Base-by-base conservation (phyloP, 35 echinoderm and acorn worm species). In the Apostichopus parvimensis region DNA sequence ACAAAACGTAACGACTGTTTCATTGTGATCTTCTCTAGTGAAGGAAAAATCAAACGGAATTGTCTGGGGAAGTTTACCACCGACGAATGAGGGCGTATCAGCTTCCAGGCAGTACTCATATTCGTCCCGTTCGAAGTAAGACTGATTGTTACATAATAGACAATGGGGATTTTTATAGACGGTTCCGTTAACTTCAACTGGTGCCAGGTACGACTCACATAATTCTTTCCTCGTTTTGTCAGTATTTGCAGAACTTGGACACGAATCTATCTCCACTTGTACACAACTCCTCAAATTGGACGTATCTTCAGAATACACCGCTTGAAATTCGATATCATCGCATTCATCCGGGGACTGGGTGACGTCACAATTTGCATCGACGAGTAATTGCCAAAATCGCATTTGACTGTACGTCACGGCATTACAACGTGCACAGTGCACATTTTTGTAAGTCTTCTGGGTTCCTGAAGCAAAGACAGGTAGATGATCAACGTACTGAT, bases 131-230 rank as follows among this genome's bases (percentile, higher is more conserved):
- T 22, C 14, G 21, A 75, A 75, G 17, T 20, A 75, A 7, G 15
- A n/a, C 4, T 70, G 21, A 73, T 73, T 71, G 34, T 92, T 80
- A 60, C 90, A 92, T 12, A 92, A 13, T 6, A 24, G 53, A 82
- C 90, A 92, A 61, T 92, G 77, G 45, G 77, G 75, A 57, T 92
- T 92, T 66, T 62, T 92, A 21, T 80, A 92, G 26, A 59, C 28
- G 18, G 2, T 61, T n/a, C 25, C 77, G 5, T 80, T 34, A 9
- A 80, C 8, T 5, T 56, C 17, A 65, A 81, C 20, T 18, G 28
- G n/a, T 5, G 90, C 78, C 60, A 14, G 18, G 77, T 92, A 92
- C 12, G 73, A 53, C 23, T 23, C 60, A 10, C 90, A 92, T 9
- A 24, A 25, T 80, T 58, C 58, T 57, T 15, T 13, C 6, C 14